phyloP scores from a whole-genome alignment of 2,888 invertebrate species.

The Phasia obesa region DNA sequence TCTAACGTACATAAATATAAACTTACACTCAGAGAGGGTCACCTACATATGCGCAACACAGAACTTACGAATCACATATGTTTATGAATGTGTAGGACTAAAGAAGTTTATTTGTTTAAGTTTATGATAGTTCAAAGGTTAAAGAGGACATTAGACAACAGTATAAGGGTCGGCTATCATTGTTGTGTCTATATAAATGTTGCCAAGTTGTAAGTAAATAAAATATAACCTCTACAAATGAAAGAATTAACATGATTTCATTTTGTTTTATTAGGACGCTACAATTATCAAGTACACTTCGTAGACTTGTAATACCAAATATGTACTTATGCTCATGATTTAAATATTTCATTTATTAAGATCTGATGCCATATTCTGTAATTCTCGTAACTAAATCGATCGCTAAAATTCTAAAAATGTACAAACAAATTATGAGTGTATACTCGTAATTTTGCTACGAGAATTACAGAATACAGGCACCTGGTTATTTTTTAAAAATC shows the following conservation, averaged over 20 bases:
- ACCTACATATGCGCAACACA: constrained; percentile 2
- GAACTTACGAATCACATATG: background rate
- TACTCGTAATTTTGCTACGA: no score
- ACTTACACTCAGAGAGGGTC: constrained; percentile 5
- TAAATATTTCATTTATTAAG: no score
- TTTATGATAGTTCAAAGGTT: constrained; percentile 59
- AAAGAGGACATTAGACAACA: constrained; percentile 53
- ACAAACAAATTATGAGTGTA: no score
- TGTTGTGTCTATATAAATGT: constrained; percentile 42
- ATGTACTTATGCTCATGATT: no score
- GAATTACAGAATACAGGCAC: no score
- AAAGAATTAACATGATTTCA: constrained; percentile 29
- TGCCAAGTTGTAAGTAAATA: constrained; percentile 42
- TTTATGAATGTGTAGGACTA: background rate
- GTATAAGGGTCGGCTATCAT: constrained; percentile 47
- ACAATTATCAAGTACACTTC: constrained; percentile 22
- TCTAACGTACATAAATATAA: background rate
- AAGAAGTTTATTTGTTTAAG: background rate
- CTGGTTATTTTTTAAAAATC: no score
- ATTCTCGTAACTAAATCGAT: no score
- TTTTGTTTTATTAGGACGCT: constrained; percentile 35
- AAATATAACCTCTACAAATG: constrained; percentile 30
- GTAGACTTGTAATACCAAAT: constrained; percentile 9
- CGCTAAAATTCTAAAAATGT: no score
- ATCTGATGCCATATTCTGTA: no score